phyloP scores from a whole-genome alignment of 2,113 vertebrate species.

The Forbesichthys agassizii region DNA sequence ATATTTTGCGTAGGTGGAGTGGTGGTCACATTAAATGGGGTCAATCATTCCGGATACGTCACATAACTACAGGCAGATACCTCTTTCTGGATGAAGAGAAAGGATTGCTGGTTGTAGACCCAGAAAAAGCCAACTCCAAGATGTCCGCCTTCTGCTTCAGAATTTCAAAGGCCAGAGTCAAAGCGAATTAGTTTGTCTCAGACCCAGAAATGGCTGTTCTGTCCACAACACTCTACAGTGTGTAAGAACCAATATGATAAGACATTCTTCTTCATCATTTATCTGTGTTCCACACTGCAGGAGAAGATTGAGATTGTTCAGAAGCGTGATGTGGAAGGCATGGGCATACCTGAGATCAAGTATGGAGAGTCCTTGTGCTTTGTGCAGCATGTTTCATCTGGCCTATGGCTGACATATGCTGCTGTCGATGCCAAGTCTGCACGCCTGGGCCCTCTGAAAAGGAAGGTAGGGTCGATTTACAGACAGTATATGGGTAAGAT shows the following conservation, averaged over 20 bases:
- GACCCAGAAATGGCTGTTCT: not conserved
- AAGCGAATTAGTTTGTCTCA: not conserved
- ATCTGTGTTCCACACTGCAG: conserved; percentile 59
- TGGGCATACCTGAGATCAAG: conserved; percentile 91
- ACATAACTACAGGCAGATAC: conserved; percentile 90
- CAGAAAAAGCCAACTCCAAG: conserved; percentile 86
- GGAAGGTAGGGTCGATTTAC: conserved; percentile 77
- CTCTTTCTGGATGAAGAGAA: conserved; percentile 87
- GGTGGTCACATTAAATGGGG: conserved; percentile 92
- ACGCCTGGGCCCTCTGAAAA: conserved; percentile 85
- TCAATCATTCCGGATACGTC: conserved; percentile 86
- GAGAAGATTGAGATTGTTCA: conserved; percentile 87
- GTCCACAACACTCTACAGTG: not conserved
- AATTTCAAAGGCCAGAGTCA: conserved; percentile 82
- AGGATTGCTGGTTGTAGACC: conserved; percentile 85
- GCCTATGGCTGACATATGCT: conserved; percentile 91
- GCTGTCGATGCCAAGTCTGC: conserved; percentile 88
- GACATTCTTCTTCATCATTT: not conserved
- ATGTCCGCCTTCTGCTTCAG: conserved; percentile 90
- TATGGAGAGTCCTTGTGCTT: conserved; percentile 94
- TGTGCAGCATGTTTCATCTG: conserved; percentile 83
- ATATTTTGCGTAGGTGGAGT: conserved; percentile 80
- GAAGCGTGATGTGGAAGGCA: conserved; percentile 91
- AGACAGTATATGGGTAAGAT: no score
- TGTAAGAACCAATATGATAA: not conserved